These are phyloP conservation scores for Microcaecilia unicolor DNA, from an alignment of 2,797 vertebrate genomes.

Conservation along the genomic window DNA sequence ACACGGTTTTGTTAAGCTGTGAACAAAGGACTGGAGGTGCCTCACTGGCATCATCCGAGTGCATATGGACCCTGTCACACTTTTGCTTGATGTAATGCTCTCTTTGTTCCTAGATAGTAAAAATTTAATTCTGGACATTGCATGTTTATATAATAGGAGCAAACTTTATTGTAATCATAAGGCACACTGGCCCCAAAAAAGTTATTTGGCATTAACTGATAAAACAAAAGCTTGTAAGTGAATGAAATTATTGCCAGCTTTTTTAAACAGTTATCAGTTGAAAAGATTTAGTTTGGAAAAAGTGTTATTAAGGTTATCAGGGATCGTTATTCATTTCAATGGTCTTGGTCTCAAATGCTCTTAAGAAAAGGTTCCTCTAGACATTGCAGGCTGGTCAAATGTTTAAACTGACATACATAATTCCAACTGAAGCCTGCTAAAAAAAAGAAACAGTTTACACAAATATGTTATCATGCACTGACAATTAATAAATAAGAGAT, in stretches of 20 bases:
- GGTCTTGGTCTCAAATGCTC: conserved; percentile 48
- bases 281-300: conserved; percentile 48
- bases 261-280: conserved; percentile 47
- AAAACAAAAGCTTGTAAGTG: conserved; percentile 39
- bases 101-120: conserved; percentile 88
- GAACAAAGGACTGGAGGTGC: conserved; percentile 82
- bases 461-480: conserved; percentile 27
- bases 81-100: conserved; percentile 92
- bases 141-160: conserved; percentile 41
- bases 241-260: conserved; percentile 43
- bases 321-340: conserved; percentile 56
- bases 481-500: conserved; percentile 15
- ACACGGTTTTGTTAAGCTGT: conserved; percentile 96
- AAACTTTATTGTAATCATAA: conserved; percentile 54
- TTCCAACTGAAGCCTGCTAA: conserved; percentile 25
- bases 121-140: conserved; percentile 72
- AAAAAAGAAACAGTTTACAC: conserved; percentile 31
- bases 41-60: conserved; percentile 74
- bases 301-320: conserved; percentile 51
- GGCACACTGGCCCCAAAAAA: conserved; percentile 30
- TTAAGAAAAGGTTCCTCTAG: conserved; percentile 36
- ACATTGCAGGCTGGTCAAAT: conserved; percentile 24
- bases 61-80: conserved; percentile 82
- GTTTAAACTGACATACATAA: conserved; percentile 28
- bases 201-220: conserved; percentile 23